Percentiles rank a stretch among this genome's conserved stretches.
phyloP scores from a whole-genome alignment of 2,888 invertebrate species.

The Lithophane socia region DNA sequence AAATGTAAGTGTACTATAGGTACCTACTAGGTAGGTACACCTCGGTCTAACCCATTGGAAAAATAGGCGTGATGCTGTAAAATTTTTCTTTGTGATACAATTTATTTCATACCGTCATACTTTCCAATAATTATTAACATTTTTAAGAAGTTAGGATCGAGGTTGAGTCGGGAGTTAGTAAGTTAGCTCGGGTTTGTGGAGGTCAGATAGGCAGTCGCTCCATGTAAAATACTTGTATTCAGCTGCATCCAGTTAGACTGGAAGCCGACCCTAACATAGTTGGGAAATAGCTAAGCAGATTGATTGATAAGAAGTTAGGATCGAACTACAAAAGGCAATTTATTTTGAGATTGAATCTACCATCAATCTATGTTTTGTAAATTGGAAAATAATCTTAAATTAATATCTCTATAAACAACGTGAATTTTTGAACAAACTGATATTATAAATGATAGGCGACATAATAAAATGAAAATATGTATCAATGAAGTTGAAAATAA shows the following conservation, averaged over 20 bases:
- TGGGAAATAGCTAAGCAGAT: too few relatives aligned
- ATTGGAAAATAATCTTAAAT: background rate
- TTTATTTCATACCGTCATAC: background rate
- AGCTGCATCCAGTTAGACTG: too few relatives aligned
- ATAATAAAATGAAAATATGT: constrained; percentile 26
- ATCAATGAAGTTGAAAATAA: constrained; percentile 38
- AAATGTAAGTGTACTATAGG: background rate
- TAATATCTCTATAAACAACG: background rate
- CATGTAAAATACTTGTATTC: too few relatives aligned
- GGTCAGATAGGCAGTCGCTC: too few relatives aligned
- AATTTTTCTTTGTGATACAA: background rate
- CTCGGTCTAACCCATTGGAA: background rate
- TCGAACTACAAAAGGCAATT: background rate
- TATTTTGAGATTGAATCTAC: background rate
- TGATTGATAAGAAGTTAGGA: background rate
- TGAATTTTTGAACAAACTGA: background rate
- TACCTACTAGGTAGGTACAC: background rate
- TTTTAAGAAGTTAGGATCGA: background rate
- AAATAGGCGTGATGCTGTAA: background rate
- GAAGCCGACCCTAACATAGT: too few relatives aligned
- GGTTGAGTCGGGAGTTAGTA: too few relatives aligned
- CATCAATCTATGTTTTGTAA: background rate
- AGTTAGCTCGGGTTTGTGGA: too few relatives aligned
- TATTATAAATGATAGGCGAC: background rate
- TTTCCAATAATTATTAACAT: background rate